phyloP scores from a whole-genome alignment of 1,140 invertebrate genomes.

The Hormaphis cornu region DNA sequence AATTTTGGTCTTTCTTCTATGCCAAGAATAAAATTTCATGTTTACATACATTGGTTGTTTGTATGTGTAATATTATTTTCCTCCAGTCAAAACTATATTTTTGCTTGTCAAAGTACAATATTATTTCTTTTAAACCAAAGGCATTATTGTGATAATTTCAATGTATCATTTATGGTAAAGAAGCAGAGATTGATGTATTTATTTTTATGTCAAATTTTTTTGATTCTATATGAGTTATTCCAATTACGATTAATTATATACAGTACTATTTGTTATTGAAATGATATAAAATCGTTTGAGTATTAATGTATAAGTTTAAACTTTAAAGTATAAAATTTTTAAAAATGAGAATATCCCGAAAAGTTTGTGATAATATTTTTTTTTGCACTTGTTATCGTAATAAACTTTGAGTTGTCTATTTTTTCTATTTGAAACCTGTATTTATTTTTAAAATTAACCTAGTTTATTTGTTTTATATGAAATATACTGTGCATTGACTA shows the following conservation, averaged over 20 bases:
- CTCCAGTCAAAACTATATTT: slow-evolving; percentile 1
- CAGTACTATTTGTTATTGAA: slow-evolving; percentile 8
- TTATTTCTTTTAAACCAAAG: slow-evolving; percentile 30
- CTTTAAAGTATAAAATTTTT: neutral
- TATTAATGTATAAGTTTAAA: neutral
- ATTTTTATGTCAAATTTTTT: slow-evolving; percentile 6
- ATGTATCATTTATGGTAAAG: slow-evolving; percentile 12
- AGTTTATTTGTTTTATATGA: neutral
- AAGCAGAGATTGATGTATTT: neutral
- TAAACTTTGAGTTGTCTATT: slow-evolving; percentile 8
- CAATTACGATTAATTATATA: slow-evolving; percentile 12
- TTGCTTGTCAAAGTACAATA: slow-evolving; percentile 22
- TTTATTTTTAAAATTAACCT: slow-evolving; percentile 16
- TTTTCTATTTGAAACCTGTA: neutral
- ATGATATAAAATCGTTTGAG: neutral
- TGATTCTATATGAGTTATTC: slow-evolving; percentile 23
- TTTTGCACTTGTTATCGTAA: slow-evolving; percentile 24
- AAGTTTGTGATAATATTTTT: slow-evolving; percentile 32
- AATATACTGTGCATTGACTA: neutral
- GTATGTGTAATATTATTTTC: neutral
- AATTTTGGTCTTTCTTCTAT: slow-evolving; percentile 4
- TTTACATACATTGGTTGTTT: neutral
- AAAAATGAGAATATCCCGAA: slow-evolving; percentile 1
- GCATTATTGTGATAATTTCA: slow-evolving; percentile 27
- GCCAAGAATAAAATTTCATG: neutral